These are phyloP conservation scores for Daptonema setosum DNA, from an alignment of 2,888 invertebrate species.

Conservation along the genomic window DNA sequence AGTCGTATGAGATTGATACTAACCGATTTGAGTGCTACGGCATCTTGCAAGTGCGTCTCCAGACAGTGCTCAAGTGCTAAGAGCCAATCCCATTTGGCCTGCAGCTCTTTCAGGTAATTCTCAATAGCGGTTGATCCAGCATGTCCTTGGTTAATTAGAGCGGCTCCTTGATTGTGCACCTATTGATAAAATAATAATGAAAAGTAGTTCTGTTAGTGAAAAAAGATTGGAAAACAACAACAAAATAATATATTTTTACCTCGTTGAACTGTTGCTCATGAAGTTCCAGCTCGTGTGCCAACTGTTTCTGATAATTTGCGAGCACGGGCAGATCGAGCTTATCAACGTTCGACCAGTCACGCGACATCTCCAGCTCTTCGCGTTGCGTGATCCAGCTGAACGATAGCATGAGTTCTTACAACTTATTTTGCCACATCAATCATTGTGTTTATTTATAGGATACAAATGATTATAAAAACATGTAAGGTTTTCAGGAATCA, in stretches of 20 bases:
- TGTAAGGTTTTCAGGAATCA: too few species aligned
- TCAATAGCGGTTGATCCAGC: conserved; percentile 88
- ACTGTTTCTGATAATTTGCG: conserved; percentile 26
- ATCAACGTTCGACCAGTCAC: conserved; percentile 81
- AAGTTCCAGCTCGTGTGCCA: conserved; percentile 86
- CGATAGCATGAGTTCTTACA: too few species aligned
- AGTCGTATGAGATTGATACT: too few species aligned
- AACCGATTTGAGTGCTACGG: conserved; percentile 57
- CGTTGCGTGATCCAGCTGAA: conserved; percentile 95
- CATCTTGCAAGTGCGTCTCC: conserved; percentile 78
- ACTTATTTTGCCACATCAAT: too few species aligned
- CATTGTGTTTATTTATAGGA: too few species aligned
- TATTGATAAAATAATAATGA: not conserved
- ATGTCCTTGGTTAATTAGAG: conserved; percentile 74
- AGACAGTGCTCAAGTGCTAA: conserved; percentile 77
- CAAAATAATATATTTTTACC: not conserved
- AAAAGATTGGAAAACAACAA: not conserved
- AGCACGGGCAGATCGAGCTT: conserved; percentile 71
- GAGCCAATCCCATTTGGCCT: conserved; percentile 95
- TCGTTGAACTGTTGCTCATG: conserved; percentile 85
- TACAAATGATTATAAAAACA: too few species aligned
- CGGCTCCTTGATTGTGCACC: conserved; percentile 81
- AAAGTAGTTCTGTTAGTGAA: not conserved
- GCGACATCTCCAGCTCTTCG: conserved; percentile 73
- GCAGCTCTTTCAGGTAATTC: conserved; percentile 64